Base-by-base conservation (phyloP, 2,113 vertebrate species). In the Carlito syrichta region DNA sequence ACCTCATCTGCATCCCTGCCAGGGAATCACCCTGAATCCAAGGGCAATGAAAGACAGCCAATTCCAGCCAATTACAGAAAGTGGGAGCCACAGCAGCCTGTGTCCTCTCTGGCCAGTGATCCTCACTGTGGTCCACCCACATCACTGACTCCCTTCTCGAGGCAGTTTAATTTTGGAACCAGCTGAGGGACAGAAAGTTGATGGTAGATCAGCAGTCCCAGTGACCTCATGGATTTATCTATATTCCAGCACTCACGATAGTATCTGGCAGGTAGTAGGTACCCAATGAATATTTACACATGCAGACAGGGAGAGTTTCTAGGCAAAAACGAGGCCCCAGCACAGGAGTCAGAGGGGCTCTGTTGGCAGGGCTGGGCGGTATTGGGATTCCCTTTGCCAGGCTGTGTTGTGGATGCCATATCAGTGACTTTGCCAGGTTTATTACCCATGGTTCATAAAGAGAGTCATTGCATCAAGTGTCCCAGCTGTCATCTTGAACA, bases 361-460 rank as follows among this genome's bases (percentile, higher is more conserved):
- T 19, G 2, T n/a, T 32, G 66, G n/a, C 43, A 35, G 66, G 43
- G 22, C 62, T 0, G 0, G 43, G 40, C 4, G 6, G 10, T 12
- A 4, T 16, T 3, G 5, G 40, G 40, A 10, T 43, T 35, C 50
- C 45, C 69, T 54, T 35, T 54, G 2, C 63, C 56, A n/a, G 69
- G 54, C 52, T n/a, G n/a, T n/a, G n/a, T n/a, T n/a, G n/a, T n/a
- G n/a, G n/a, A n/a, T n/a, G n/a, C n/a, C n/a, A n/a, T n/a, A n/a
- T n/a, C n/a, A n/a, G n/a, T n/a, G n/a, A n/a, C n/a, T n/a, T n/a
- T n/a, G n/a, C n/a, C n/a, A n/a, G n/a, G n/a, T n/a, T n/a, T n/a
- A n/a, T n/a, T n/a, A n/a, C n/a, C n/a, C n/a, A n/a, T n/a, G n/a
- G n/a, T n/a, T n/a, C 3, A 1, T 22, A 30, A 50, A 83, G 35